Percentiles rank a stretch among this genome's conserved stretches.
Conservation (phyloP, 2,113 vertebrate species). For the Toxotes chatareus region DNA sequence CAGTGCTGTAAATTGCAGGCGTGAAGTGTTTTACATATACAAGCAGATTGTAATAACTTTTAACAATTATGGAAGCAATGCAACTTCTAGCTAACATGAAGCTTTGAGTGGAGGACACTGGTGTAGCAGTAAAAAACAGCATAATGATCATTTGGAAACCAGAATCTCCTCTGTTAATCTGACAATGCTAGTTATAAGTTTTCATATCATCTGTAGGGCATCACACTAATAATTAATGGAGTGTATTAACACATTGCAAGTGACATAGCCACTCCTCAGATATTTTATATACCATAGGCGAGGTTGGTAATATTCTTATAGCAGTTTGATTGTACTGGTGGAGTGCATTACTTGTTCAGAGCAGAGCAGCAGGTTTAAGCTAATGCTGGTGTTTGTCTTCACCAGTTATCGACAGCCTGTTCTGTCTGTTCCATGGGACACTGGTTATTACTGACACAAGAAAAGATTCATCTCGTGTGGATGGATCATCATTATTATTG, state of each 20-base stretch:
- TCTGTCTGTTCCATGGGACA: constrained; percentile 11
- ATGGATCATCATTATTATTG: background rate
- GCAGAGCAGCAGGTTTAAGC: constrained; percentile 39
- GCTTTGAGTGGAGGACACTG: constrained; percentile 9
- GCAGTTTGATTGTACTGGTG: constrained; percentile 22
- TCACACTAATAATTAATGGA: background rate
- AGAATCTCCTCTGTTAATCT: constrained; percentile 8
- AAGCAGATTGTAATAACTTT: constrained; percentile 15
- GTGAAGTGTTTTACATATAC: constrained; percentile 8
- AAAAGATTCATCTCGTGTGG: constrained; percentile 21
- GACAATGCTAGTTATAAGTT: background rate
- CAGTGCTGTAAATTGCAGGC: constrained; percentile 21
- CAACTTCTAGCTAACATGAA: background rate
- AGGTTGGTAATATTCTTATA: constrained; percentile 14
- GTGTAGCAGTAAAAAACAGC: constrained; percentile 8
- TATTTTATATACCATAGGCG: background rate
- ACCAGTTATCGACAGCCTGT: constrained; percentile 38
- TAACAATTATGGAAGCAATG: constrained; percentile 29
- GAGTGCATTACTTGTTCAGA: background rate
- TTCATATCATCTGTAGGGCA: background rate
- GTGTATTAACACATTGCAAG: background rate
- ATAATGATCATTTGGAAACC: background rate
- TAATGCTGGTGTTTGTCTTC: constrained; percentile 34
- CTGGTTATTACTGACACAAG: constrained; percentile 36
- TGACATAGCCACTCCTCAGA: background rate